Percentiles rank a stretch among this genome's conserved stretches.
These are phyloP conservation scores for Discoglossus pictus DNA, from an alignment of 2,797 vertebrate species.

Conservation along the genomic window DNA sequence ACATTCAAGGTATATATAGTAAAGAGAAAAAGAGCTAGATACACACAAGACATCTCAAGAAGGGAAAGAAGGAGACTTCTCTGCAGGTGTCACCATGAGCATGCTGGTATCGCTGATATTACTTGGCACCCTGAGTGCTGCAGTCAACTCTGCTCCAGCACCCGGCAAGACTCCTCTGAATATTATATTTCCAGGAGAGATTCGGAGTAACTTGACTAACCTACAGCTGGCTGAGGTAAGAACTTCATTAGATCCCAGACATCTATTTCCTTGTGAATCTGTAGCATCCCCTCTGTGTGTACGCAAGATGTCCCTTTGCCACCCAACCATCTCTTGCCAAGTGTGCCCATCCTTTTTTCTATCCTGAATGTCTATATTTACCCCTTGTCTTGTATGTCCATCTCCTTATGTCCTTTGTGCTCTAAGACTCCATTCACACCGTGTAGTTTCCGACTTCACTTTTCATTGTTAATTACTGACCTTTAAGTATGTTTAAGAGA, in stretches of 20 bases:
- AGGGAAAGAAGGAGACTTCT: background rate
- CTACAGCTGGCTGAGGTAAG: conserved; percentile 84
- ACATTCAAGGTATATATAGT: conserved; percentile 18
- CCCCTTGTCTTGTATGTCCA: background rate
- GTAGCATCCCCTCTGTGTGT: background rate
- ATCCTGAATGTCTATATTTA: background rate
- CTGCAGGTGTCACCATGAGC: conserved; percentile 31
- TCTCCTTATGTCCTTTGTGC: background rate
- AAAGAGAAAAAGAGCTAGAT: background rate
- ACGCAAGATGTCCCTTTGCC: too few species aligned
- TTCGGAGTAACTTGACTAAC: conserved; percentile 71
- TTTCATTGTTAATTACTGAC: too few species aligned
- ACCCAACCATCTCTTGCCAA: too few species aligned
- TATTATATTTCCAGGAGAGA: conserved; percentile 80
- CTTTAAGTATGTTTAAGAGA: too few species aligned
- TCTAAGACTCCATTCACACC: too few species aligned
- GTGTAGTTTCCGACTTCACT: too few species aligned
- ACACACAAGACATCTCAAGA: background rate
- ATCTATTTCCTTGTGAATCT: background rate
- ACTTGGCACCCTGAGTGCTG: conserved; percentile 10
- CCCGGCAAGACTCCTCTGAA: background rate
- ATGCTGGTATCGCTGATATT: conserved; percentile 1
- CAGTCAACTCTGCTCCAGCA: conserved; percentile 1
- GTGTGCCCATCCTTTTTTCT: background rate
- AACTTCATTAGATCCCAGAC: conserved; percentile 34